phyloP scores from a whole-genome alignment of 2,797 vertebrate species.

The Simalia tracyae region DNA sequence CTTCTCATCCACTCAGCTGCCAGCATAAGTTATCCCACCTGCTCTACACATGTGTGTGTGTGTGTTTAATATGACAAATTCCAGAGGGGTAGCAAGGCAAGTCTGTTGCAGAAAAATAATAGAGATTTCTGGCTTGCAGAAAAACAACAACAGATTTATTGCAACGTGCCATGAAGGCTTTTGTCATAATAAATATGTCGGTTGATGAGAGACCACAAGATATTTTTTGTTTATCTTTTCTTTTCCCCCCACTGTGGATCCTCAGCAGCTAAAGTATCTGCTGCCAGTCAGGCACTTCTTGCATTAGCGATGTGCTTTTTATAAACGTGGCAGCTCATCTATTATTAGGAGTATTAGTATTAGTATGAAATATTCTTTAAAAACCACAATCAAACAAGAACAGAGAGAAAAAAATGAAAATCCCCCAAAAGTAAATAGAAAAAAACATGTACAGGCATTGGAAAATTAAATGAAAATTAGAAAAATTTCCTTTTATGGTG shows the following conservation, averaged over 20 bases:
- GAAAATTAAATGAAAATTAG: background rate
- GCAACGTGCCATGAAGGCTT: background rate
- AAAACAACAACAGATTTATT: slow-evolving; percentile 20
- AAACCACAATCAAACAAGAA: background rate
- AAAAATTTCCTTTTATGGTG: background rate
- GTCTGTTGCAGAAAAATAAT: background rate
- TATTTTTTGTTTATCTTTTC: background rate
- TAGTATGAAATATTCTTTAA: background rate
- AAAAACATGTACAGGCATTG: background rate
- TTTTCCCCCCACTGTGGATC: background rate
- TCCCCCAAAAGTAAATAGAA: background rate
- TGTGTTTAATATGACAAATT: background rate
- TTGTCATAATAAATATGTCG: slow-evolving; percentile 35
- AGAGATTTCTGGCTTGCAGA: background rate
- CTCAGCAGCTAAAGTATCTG: background rate
- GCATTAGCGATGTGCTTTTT: background rate
- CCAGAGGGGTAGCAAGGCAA: background rate
- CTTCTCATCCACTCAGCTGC: background rate
- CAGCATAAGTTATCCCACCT: background rate
- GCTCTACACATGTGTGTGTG: background rate
- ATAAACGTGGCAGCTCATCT: background rate
- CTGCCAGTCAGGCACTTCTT: background rate
- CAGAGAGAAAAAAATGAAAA: background rate
- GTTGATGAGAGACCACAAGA: background rate
- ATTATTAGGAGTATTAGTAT: background rate